phyloP scores from a whole-genome alignment of 2,113 vertebrate genomes.

The Opisthocomus hoazin region DNA sequence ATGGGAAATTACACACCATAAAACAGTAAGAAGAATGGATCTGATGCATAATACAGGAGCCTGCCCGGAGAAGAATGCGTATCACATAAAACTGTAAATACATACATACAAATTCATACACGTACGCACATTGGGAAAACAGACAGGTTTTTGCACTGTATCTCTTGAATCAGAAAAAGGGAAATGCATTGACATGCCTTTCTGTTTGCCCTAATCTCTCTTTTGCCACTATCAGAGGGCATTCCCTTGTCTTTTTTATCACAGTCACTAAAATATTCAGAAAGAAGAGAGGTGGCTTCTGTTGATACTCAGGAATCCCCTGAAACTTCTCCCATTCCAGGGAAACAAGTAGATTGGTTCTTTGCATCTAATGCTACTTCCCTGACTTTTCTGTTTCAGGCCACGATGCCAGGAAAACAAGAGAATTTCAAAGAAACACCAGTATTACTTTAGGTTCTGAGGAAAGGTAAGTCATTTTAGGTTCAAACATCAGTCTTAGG shows the following conservation, averaged over 20 bases:
- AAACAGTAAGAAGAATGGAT: slow-evolving; percentile 44
- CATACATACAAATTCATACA: background rate
- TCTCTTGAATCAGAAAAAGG: background rate
- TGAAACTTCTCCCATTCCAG: background rate
- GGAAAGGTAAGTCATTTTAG: background rate
- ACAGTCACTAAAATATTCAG: background rate
- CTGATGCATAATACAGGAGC: slow-evolving; percentile 53
- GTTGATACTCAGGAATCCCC: background rate
- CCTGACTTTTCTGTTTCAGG: background rate
- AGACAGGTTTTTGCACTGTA: accelerated
- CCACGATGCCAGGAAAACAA: background rate
- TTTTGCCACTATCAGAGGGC: background rate
- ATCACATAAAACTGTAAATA: slow-evolving; percentile 18
- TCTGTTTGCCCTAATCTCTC: background rate
- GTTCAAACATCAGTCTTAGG: background rate
- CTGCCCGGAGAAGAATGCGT: slow-evolving; percentile 32
- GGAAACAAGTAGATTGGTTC: background rate
- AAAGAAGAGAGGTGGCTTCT: background rate
- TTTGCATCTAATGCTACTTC: background rate
- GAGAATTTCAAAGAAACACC: background rate
- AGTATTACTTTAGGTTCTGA: background rate
- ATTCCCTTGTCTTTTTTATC: background rate
- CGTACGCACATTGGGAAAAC: background rate
- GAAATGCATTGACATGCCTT: background rate
- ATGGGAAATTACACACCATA: slow-evolving; percentile 47